These are phyloP conservation scores for Elymnias hypermnestra DNA, from an alignment of 1,140 invertebrate genomes.

Conservation along the genomic window DNA sequence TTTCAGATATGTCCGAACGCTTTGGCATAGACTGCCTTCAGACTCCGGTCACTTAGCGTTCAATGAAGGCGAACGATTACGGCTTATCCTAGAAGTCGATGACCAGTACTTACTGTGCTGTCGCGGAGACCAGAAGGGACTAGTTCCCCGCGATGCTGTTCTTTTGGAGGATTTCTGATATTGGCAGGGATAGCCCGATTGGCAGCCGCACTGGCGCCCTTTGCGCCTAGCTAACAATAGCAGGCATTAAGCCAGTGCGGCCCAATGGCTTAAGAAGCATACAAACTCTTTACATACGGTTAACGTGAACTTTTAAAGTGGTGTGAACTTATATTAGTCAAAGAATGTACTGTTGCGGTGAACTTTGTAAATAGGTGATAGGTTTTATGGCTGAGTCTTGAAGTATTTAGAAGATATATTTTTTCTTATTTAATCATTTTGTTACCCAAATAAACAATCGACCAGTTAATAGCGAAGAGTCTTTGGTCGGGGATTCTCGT, in stretches of 20 bases:
- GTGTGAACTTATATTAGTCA: conserved; percentile 7
- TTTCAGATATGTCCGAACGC: conserved; percentile 83
- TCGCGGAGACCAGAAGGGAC: conserved; percentile 85
- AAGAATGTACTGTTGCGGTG: conserved; percentile 4
- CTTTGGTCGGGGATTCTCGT: conserved; percentile 24
- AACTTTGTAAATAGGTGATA: conserved; percentile 33
- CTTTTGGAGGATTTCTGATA: conserved; percentile 76
- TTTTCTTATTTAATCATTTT: conserved; percentile 36
- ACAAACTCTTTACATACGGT: neutral
- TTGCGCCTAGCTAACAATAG: conserved; percentile 32
- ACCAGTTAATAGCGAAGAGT: conserved; percentile 1
- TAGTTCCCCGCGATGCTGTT: conserved; percentile 85
- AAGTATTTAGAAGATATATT: conserved; percentile 3
- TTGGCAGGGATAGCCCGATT: conserved; percentile 57
- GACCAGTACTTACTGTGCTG: conserved; percentile 86
- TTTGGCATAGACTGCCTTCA: conserved; percentile 84
- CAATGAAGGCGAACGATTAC: conserved; percentile 84
- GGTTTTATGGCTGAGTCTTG: conserved; percentile 8
- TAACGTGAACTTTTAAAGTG: conserved; percentile 6
- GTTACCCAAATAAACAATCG: conserved; percentile 29
- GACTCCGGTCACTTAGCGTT: conserved; percentile 88
- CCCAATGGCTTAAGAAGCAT: neutral
- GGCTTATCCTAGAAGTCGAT: conserved; percentile 86
- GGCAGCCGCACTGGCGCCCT: conserved; percentile 60
- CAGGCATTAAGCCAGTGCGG: conserved; percentile 1